Base-by-base conservation (phyloP, 1,140 invertebrate species). In the Pollicipes pollicipes region DNA sequence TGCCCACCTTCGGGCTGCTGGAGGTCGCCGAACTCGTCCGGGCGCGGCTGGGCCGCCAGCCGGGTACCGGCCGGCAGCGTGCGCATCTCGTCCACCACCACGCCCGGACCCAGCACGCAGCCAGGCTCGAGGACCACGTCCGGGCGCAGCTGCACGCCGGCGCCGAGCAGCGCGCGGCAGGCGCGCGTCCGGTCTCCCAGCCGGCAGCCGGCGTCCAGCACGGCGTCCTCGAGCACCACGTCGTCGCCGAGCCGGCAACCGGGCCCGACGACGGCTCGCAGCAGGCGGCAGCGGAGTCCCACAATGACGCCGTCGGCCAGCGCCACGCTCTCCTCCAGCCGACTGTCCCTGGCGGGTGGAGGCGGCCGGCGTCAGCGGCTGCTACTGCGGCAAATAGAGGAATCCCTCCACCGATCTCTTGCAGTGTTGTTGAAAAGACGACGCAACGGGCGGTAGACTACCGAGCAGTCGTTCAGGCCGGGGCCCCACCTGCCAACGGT, bases 191-290 rank as follows among this genome's bases (percentile, higher is more conserved):
- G 83, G 78, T 91, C 85, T 66, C 81, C 85, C 70, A 97, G 85
- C 35, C 74, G 81, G 21, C 87, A 86, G 78, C 87, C 84, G 75
- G 90, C 85, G 72, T 82, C 79, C 24, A 96, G 85, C 32, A 75
- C 80, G 37, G 86, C 87, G 75, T 90, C 85, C 72, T 82, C 79
- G 21, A 96, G 85, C 31, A 75, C 80, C 35, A 90, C 90, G 81
- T 93, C 88, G 74, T 86, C 84, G 67, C 90, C 92, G 76, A 96
- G 88, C 68, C 76, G 81, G 79, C 92, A 94, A 77, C 90, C 88
- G 30, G 84, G 81, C 0, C 92, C 93, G 75, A 97, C 86, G 2
- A 94, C 84, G 71, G 87, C 88, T 77, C 85, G 83, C 1, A 80
- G 80, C 67, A 95, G 81, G 3, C 74, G 75, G 4, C 87, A 84